These are phyloP conservation scores for Cyclura pinguis DNA, from an alignment of 2,797 vertebrate genomes.

Conservation along the genomic window DNA sequence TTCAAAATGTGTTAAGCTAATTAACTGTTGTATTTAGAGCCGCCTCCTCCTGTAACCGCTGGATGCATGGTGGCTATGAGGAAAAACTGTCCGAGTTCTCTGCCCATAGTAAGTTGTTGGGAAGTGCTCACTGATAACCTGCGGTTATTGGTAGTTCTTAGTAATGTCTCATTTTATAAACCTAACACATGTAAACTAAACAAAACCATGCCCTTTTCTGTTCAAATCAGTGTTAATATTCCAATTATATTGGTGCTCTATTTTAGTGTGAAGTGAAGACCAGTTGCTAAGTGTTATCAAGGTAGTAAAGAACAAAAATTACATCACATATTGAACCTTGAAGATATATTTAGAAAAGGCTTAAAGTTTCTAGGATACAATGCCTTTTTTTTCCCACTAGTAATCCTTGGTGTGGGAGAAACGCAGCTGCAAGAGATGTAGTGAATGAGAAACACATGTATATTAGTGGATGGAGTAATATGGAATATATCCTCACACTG, in stretches of 20 bases:
- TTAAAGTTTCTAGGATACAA: slow-evolving; percentile 65
- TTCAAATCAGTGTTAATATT: slow-evolving; percentile 41
- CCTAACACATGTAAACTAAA: no score
- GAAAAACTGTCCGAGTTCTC: background rate
- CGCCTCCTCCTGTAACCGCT: background rate
- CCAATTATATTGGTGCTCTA: no score
- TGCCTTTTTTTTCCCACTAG: slow-evolving; percentile 56
- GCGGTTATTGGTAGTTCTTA: background rate
- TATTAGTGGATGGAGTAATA: background rate
- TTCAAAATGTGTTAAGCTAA: background rate
- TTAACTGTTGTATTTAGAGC: no score
- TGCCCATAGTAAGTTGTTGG: background rate
- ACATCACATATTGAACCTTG: slow-evolving; percentile 64
- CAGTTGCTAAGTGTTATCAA: slow-evolving; percentile 57
- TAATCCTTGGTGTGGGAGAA: slow-evolving; percentile 7
- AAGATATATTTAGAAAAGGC: slow-evolving; percentile 72
- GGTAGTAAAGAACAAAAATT: slow-evolving; percentile 62
- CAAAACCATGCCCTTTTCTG: background rate
- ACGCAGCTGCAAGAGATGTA: slow-evolving; percentile 34
- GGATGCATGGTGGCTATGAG: no score
- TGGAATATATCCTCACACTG: background rate
- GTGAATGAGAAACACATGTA: slow-evolving; percentile 19
- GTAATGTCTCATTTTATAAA: background rate
- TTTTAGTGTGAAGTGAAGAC: slow-evolving; percentile 44
- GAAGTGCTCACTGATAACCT: background rate